Base-by-base conservation (phyloP, 2,888 invertebrate species). In the Tubulanus polymorphus region DNA sequence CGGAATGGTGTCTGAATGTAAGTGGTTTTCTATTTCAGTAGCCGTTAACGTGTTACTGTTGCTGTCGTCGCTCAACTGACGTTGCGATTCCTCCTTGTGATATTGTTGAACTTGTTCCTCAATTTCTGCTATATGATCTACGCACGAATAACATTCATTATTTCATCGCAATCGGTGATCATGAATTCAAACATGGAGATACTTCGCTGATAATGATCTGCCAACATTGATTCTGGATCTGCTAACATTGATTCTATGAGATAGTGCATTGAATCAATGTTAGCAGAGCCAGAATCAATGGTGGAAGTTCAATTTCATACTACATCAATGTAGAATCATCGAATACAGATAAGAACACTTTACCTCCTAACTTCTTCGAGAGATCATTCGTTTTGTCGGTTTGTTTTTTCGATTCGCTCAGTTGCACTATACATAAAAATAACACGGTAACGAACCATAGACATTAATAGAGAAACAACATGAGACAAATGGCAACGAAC, bases 361-460 rank as follows among this genome's bases (percentile, higher is more conserved):
- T 64, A 78, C 78, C 72, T 69, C 75, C 72, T 55, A 78, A 62
- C 53, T 69, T 63, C 54, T 66, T 67, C 23, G 74, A 72, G 30
- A 76, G 63, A 54, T 70, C 70, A 55, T 63, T 71, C 54, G 73
- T 76, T 56, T 71, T 70, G 55, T 71, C 69, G 45, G 66, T 64
- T 60, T 78, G 75, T 60, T 70, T 71, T 41, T 67, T 66, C 51
- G 75, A 70, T 60, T 77, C 75, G 56, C 70, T 68, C 54, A 78
- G 63, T 65, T 76, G 76, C 58, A 67, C 78, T 79, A 70, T 18
- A 69, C 67, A 48, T 41, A 48, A 50, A 32, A 50, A 53, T 50
- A 25, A 18, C 25, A 53, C 2, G 23, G n/a, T n/a, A n/a, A n/a
- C n/a, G n/a, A n/a, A n/a, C n/a, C n/a, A n/a, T n/a, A n/a, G n/a